Evolutionary conservation across 2,797 vertebrate genomes (phyloP).

Genomic region (Artibeus jamaicensis): DNA sequence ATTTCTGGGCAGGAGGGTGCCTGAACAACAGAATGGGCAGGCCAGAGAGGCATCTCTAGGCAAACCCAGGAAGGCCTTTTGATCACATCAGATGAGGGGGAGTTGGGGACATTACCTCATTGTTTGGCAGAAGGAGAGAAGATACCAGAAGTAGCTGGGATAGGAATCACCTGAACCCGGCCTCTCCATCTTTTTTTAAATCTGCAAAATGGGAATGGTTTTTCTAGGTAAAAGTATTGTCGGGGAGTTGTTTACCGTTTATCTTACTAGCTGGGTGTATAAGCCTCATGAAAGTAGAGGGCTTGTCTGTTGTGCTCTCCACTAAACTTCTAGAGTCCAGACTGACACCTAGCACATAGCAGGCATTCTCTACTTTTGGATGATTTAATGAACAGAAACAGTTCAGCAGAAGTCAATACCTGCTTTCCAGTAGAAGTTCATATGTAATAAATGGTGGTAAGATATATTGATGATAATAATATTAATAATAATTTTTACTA

Average conservation of each 20-base stretch:
- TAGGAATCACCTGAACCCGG: fast-evolving
- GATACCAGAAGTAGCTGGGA: not conserved
- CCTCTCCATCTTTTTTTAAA: not conserved
- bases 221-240: not conserved
- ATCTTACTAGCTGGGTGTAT: not conserved
- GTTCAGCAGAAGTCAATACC: not conserved
- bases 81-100: not conserved
- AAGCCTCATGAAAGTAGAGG: not conserved
- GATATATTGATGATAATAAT: too few species aligned
- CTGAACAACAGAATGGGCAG: not conserved
- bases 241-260: not conserved
- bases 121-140: not conserved
- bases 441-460: not conserved
- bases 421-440: not conserved
- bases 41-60: not conserved
- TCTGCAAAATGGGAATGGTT: not conserved
- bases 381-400: not conserved
- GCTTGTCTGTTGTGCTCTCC: not conserved
- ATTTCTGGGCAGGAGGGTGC: not conserved
- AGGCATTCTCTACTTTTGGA: not conserved
- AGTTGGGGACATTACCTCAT: fast-evolving
- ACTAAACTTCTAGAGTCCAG: not conserved
- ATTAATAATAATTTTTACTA: not conserved
- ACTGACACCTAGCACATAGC: not conserved
- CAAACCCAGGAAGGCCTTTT: not conserved